Base-by-base conservation (phyloP, 64 coral and sea anemone species). In the Orbicella faveolata region DNA sequence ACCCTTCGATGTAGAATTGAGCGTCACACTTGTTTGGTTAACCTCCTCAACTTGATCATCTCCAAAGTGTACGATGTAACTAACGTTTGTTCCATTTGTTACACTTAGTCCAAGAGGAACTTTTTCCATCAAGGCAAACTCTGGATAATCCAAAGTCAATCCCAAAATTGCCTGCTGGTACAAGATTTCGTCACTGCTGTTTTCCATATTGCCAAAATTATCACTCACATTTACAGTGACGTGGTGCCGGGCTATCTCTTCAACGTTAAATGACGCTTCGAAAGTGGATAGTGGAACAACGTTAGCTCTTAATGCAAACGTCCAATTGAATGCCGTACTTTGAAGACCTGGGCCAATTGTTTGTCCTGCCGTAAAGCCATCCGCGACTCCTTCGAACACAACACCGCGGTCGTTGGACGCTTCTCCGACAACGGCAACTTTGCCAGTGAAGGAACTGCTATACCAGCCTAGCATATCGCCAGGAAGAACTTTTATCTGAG, bases 381-480 rank as follows among this genome's bases (percentile, higher is more conserved):
- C 68, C 20, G 70, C 41, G 11, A 36, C 12, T 15, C 81, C 20
- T 52, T 84, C 73, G 18, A 84, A 66, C 7, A 20, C 63, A 53
- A 54, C 77, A 14, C 79, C 87, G 85, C 65, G 87, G 12, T 37
- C 34, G 6, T 62, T 44, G 2, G 79, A 77, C 21, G 25, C 37
- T 11, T 65, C 68, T 68, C 21, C 48, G 23, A 69, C 39, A 41
- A 76, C 36, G 23, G 87, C 92, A 84, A 94, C 76, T 37, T 94
- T 66, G 0, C 92, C 92, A 12, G 80, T 84, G 1, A 18, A 12
- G 14, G 77, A 77, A 36, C 61, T 86, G 17, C 69, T 51, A 53
- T 66, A 30, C 92, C 92, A 94, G 54, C 87, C 74, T 7, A 94
- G 1, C 81, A 84, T 77, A 84, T 94, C 92, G 14, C 92, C 92